Evolutionary conservation across 2,888 invertebrate genomes (phyloP).

Genomic region (Tinea pellionella): DNA sequence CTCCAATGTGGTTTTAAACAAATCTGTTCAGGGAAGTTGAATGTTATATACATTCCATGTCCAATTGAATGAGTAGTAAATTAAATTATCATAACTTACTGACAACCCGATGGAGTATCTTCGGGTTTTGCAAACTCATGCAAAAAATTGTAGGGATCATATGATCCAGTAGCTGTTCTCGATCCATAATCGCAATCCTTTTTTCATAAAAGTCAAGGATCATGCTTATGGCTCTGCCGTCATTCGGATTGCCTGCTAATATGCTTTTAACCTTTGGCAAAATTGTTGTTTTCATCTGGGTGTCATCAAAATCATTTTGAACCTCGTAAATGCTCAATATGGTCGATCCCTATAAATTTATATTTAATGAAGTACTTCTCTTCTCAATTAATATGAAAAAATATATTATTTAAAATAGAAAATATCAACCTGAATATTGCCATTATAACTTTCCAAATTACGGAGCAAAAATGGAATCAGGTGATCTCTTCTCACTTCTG

Average conservation of each 20-base stretch:
- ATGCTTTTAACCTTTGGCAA: slow-evolving; percentile 85
- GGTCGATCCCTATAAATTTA: slow-evolving; percentile 80
- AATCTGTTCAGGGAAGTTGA: slow-evolving; percentile 69
- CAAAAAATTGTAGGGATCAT: slow-evolving; percentile 90
- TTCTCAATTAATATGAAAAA: neutral
- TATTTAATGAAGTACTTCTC: no score
- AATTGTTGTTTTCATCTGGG: slow-evolving; percentile 81
- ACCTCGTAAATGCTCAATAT: slow-evolving; percentile 88
- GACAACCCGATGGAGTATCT: slow-evolving; percentile 87
- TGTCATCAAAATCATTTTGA: slow-evolving; percentile 85
- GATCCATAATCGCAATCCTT: slow-evolving; percentile 85
- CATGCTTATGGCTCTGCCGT: slow-evolving; percentile 83
- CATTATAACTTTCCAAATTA: slow-evolving; percentile 88
- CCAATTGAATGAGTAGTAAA: neutral
- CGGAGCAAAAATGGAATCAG: slow-evolving; percentile 88
- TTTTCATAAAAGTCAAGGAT: slow-evolving; percentile 84
- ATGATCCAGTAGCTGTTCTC: slow-evolving; percentile 88
- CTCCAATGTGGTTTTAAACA: slow-evolving; percentile 89
- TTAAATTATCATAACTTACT: slow-evolving; percentile 84
- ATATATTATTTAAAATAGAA: neutral
- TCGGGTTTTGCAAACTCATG: slow-evolving; percentile 90
- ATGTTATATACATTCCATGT: no score
- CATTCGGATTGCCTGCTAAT: slow-evolving; percentile 82
- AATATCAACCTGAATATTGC: slow-evolving; percentile 86
- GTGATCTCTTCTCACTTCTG: slow-evolving; percentile 82